Evolutionary conservation across 2,113 vertebrate genomes (phyloP), one percentile per base, ranked within the genome.

Genomic region (Camelus dromedarius): DNA sequence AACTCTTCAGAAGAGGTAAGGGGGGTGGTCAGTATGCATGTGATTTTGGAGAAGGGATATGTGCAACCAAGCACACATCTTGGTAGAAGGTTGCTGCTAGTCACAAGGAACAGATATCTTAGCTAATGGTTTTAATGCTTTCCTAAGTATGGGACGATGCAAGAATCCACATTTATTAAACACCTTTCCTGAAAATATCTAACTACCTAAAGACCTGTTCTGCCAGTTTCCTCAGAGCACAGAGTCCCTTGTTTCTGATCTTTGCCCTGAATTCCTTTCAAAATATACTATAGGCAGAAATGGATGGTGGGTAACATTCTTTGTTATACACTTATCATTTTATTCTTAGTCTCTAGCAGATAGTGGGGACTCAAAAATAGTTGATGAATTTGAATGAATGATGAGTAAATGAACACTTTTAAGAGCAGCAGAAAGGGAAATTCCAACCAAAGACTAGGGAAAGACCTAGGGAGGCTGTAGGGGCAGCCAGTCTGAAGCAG

Each of bases 281-380:
- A 42, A 26, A 15, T 75, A 15, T 48, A 48, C 46, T 75, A 22
- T 48, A 48, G 3, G 15, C 30, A 75, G 8, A 75, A 75, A 7
- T 75, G 26, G 46, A 24, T 28, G 46, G 30, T 48, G 72, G 24
- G 26, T 8, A 75, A 75, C 42, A 18, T 48, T 48, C 46, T 72
- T 72, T 72, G 24, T 75, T 75, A 30, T 48, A 48, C 42, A 75
- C 15, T 48, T 28, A 79, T 42, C 38, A 84, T 84, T 93, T 66
- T 92, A 77, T 93, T 88, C 22, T 69, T 18, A 93, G 7, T 15
- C 20, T 8, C n/a, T 82, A 86, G 75, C 26, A 87, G 89, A 95
- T 66, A 93, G 18, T 76, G 58, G 18, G 5, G 11, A 67, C 30
- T 54, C 86, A 84, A 54, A 75, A 89, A 77, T 66, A 56, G 8